Evolutionary conservation across 2,888 invertebrate species (phyloP).

Genomic region (Acleris cristana): DNA sequence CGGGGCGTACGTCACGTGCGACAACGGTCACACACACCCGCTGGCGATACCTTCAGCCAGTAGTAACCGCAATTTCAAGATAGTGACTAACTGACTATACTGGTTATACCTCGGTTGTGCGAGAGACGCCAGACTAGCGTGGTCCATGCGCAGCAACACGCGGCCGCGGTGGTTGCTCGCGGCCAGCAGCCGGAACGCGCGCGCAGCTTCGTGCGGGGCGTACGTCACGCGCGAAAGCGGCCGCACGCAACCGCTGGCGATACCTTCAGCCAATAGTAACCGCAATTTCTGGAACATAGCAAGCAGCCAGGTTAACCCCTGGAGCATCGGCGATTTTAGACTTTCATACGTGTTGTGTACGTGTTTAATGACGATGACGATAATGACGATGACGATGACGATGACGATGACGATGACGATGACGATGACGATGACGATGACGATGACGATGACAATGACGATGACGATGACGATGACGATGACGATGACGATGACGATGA

Average conservation of each 20-base stretch:
- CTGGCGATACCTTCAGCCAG: slow-evolving; percentile 57
- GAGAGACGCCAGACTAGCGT: slow-evolving; percentile 25
- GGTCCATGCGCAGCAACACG: slow-evolving; percentile 51
- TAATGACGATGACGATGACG: too few relatives aligned
- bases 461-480: too few relatives aligned
- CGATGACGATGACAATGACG: too few relatives aligned
- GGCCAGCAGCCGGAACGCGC: slow-evolving; percentile 59
- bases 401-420: too few relatives aligned
- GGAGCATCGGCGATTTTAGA: too few relatives aligned
- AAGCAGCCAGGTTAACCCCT: too few relatives aligned
- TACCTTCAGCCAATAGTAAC: slow-evolving; percentile 55
- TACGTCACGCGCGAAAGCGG: slow-evolving; percentile 59
- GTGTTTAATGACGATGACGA: too few relatives aligned
- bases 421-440: too few relatives aligned
- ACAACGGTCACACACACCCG: slow-evolving; percentile 62
- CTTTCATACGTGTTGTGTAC: too few relatives aligned
- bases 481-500: too few relatives aligned
- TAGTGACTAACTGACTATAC: too few relatives aligned
- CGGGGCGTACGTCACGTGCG: slow-evolving; percentile 53
- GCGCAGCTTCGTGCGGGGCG: slow-evolving; percentile 48
- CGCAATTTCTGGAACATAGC: slow-evolving; percentile 49
- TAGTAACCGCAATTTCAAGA: slow-evolving; percentile 49
- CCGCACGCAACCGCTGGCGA: slow-evolving; percentile 57
- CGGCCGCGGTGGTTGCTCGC: slow-evolving; percentile 60
- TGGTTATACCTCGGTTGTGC: slow-evolving; percentile 17